A percentile compares a stretch with the other conserved stretches of the same genome.
Evolutionary conservation across 1,140 invertebrate species (phyloP).

Genomic region (Samia ricini): DNA sequence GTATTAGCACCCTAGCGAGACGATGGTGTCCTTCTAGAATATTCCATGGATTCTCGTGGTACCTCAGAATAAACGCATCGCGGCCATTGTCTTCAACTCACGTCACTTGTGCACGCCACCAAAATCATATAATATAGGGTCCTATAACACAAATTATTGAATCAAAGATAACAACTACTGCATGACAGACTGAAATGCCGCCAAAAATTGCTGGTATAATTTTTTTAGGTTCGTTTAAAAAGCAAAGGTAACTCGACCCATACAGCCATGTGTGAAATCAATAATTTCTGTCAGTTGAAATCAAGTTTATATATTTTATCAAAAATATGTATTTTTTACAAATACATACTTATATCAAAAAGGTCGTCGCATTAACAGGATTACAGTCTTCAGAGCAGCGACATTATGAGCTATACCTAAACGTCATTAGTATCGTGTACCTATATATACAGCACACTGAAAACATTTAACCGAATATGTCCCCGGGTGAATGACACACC

Average conservation of each 20-base stretch:
- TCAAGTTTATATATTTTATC: no score
- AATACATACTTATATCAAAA: background rate
- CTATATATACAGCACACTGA: background rate
- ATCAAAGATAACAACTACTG: no score
- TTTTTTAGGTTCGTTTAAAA: no score
- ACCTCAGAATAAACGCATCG: no score
- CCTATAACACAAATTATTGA: no score
- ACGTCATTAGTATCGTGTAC: background rate
- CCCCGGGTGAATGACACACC: constrained; percentile 25
- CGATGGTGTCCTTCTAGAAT: no score
- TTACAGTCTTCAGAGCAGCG: background rate
- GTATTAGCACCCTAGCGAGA: no score
- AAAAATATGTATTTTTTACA: background rate
- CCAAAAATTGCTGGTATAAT: background rate
- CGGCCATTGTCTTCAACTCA: no score
- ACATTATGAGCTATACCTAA: background rate
- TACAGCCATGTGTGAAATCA: background rate
- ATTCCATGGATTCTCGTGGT: no score
- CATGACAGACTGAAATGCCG: background rate
- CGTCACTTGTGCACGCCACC: no score
- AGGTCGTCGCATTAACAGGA: background rate
- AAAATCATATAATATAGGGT: no score
- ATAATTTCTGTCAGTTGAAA: background rate
- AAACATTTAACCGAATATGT: constrained; percentile 27
- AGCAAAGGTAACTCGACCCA: background rate